Evolutionary conservation across 2,888 invertebrate genomes (phyloP).

Genomic region (Cephus nigrinus): DNA sequence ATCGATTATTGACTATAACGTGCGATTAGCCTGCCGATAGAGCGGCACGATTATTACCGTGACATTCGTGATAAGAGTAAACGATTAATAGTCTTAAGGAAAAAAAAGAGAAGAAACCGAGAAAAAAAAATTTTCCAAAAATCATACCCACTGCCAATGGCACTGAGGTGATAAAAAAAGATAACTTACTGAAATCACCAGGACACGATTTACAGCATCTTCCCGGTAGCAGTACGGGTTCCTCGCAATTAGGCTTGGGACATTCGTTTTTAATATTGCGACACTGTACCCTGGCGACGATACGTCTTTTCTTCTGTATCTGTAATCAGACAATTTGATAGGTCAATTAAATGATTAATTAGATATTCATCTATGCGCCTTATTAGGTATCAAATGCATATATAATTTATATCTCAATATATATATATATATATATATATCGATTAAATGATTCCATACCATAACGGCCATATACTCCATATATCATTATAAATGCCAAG

Average conservation of each 20-base stretch:
- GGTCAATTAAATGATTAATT: neutral
- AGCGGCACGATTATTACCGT: conserved; percentile 4
- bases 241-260: conserved; percentile 86
- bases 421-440: too few species aligned
- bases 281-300: conserved; percentile 90
- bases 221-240: conserved; percentile 85
- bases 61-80: neutral
- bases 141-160: neutral
- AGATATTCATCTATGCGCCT: neutral
- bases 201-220: conserved; percentile 94
- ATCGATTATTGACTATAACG: neutral
- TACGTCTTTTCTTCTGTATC: conserved; percentile 88
- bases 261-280: conserved; percentile 93
- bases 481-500: neutral
- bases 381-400: neutral
- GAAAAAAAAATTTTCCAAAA: neutral
- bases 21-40: conserved; percentile 26
- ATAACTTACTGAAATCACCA: conserved; percentile 79
- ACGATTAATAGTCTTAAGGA: neutral
- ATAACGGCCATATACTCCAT: neutral
- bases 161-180: neutral
- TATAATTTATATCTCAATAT: too few species aligned
- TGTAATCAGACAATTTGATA: conserved; percentile 64
- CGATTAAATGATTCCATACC: too few species aligned
- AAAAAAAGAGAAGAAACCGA: neutral